phyloP scores from a whole-genome alignment of 2,888 invertebrate genomes.

The Morinoia aosen region DNA sequence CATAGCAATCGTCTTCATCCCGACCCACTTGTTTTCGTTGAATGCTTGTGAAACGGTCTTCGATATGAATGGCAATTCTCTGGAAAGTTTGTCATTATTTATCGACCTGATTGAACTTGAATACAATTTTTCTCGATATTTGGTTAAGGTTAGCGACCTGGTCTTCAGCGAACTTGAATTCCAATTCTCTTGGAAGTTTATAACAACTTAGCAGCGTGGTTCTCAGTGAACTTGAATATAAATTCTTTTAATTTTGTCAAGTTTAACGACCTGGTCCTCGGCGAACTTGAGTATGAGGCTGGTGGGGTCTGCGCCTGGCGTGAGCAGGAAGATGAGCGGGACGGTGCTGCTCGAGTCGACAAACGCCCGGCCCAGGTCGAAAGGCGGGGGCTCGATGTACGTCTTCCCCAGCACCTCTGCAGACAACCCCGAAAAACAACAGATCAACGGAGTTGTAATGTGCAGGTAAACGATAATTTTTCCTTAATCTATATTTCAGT shows the following conservation, averaged over 20 bases:
- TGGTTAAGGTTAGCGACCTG: background rate
- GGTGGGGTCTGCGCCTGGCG: slow-evolving; percentile 73
- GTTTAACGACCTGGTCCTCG: slow-evolving; percentile 70
- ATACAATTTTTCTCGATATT: background rate
- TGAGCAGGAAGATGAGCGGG: slow-evolving; percentile 73
- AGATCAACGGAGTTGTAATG: background rate
- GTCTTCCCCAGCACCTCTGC: slow-evolving; percentile 72
- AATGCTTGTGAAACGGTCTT: too few relatives aligned
- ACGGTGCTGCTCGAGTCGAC: slow-evolving; percentile 73
- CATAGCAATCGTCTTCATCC: too few relatives aligned
- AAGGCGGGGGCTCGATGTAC: slow-evolving; percentile 73
- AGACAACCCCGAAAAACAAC: slow-evolving; percentile 69
- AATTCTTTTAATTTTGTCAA: background rate
- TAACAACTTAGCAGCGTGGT: too few relatives aligned
- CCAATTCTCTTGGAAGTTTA: too few relatives aligned
- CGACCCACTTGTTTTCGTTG: too few relatives aligned
- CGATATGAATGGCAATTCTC: too few relatives aligned
- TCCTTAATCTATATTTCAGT: background rate
- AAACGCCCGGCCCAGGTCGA: slow-evolving; percentile 72
- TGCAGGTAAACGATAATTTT: background rate
- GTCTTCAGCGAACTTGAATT: too few relatives aligned
- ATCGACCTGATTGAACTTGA: too few relatives aligned
- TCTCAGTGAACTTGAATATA: background rate
- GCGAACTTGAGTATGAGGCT: slow-evolving; percentile 73
- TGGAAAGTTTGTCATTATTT: too few relatives aligned